Percentiles rank a stretch among this genome's conserved stretches.
phyloP scores from a whole-genome alignment of 1,140 invertebrate species.

The Gerris buenoi region DNA sequence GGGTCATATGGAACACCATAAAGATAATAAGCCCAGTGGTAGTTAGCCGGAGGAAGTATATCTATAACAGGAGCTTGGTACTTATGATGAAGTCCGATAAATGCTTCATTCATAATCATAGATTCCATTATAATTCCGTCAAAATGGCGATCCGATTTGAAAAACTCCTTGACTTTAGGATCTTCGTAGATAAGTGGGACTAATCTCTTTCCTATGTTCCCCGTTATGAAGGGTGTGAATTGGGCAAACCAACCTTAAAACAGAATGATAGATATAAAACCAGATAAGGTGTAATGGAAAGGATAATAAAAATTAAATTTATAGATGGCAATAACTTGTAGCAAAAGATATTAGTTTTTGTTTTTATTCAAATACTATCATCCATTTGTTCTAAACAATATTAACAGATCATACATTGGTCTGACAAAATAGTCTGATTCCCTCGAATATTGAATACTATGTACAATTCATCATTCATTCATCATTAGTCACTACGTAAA shows the following conservation, averaged over 20 bases:
- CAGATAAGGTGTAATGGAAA: too few species aligned
- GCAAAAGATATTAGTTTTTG: too few species aligned
- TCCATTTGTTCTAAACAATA: too few species aligned
- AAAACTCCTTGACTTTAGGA: not conserved
- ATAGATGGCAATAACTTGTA: too few species aligned
- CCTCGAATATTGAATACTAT: too few species aligned
- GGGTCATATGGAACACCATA: slow-evolving; percentile 3
- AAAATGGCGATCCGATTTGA: slow-evolving; percentile 15
- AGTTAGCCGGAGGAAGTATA: slow-evolving; percentile 3
- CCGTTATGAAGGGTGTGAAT: not conserved
- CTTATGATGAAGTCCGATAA: slow-evolving; percentile 21
- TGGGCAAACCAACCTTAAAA: not conserved
- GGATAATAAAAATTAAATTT: too few species aligned
- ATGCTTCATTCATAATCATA: slow-evolving; percentile 24
- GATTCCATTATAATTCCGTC: slow-evolving; percentile 24
- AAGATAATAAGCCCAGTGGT: not conserved
- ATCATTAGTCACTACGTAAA: too few species aligned
- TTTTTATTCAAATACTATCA: too few species aligned
- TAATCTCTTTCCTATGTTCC: not conserved
- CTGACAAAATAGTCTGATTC: too few species aligned
- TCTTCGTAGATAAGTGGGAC: not conserved
- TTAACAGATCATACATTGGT: too few species aligned
- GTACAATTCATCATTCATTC: too few species aligned
- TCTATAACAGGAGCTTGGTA: slow-evolving; percentile 21
- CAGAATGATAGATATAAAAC: too few species aligned